Evolutionary conservation across 1,140 invertebrate genomes (phyloP).

Genomic region (Zophobas atratus): DNA sequence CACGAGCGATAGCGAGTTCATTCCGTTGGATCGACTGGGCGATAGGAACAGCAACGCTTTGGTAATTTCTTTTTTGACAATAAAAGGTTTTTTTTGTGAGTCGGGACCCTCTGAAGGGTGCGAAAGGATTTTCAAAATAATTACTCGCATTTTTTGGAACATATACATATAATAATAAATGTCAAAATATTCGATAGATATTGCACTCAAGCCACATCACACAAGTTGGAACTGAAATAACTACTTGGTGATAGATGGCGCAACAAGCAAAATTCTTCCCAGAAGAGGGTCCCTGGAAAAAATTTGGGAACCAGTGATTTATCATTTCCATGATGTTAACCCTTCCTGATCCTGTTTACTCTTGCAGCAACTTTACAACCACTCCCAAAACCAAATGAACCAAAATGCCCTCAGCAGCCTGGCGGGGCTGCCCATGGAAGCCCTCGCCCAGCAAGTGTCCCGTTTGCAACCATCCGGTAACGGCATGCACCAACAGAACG

Average conservation of each 20-base stretch:
- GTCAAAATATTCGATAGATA: too few species aligned
- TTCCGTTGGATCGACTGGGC: constrained; percentile 63
- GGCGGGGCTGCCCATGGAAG: constrained; percentile 65
- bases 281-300: background rate
- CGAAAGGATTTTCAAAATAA: too few species aligned
- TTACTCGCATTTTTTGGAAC: too few species aligned
- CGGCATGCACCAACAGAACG: constrained; percentile 67
- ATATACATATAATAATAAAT: too few species aligned
- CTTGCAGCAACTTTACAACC: constrained; percentile 65
- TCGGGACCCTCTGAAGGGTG: too few species aligned
- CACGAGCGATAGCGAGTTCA: constrained; percentile 65
- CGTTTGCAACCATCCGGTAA: constrained; percentile 61
- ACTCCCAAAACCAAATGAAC: constrained; percentile 53
- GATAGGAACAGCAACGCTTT: constrained; percentile 62
- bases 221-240: too few species aligned
- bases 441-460: constrained; percentile 66
- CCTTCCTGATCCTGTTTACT: background rate
- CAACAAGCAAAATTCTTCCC: too few species aligned
- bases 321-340: too few species aligned
- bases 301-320: background rate
- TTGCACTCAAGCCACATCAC: too few species aligned
- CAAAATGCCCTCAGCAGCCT: constrained; percentile 61
- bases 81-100: background rate
- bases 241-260: too few species aligned
- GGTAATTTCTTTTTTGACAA: constrained; percentile 52